Evolutionary conservation across 2,888 invertebrate species (phyloP).

Genomic region (Digitonthophagus gazella): DNA sequence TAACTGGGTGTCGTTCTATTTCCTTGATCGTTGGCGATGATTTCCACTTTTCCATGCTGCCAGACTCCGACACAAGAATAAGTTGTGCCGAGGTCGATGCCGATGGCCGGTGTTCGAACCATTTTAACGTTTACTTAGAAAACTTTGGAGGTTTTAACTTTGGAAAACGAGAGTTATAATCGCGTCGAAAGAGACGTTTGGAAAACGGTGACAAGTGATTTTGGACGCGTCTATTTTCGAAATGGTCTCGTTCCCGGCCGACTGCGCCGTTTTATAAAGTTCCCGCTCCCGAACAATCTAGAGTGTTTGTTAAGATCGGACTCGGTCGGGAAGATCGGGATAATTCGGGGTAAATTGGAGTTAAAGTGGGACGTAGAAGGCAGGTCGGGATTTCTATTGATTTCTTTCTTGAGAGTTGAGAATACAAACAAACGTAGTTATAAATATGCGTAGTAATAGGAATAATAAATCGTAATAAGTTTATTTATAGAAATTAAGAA

Average conservation of each 20-base stretch:
- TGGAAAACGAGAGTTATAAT: too few relatives aligned
- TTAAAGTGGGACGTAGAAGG: too few relatives aligned
- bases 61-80: constrained; percentile 77
- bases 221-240: constrained; percentile 12
- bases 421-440: too few relatives aligned
- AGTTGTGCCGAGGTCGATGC: constrained; percentile 64
- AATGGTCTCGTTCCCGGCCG: neutral
- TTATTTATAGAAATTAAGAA: too few relatives aligned
- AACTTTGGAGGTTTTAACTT: neutral
- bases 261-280: constrained; percentile 1
- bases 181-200: too few relatives aligned
- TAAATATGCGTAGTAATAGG: too few relatives aligned
- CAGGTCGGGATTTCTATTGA: too few relatives aligned
- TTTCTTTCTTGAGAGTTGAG: too few relatives aligned
- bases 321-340: too few relatives aligned
- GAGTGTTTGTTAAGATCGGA: constrained; percentile 2
- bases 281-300: neutral
- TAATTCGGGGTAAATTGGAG: too few relatives aligned
- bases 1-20: constrained; percentile 86
- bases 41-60: constrained; percentile 79
- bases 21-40: constrained; percentile 87
- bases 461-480: too few relatives aligned
- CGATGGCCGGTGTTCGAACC: constrained; percentile 60
- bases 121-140: constrained; percentile 33
- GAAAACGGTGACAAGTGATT: constrained; percentile 20